Percentiles rank a stretch among this genome's conserved stretches.
Conservation (phyloP, 2,888 invertebrate species). For the Poecilus cupreus region DNA sequence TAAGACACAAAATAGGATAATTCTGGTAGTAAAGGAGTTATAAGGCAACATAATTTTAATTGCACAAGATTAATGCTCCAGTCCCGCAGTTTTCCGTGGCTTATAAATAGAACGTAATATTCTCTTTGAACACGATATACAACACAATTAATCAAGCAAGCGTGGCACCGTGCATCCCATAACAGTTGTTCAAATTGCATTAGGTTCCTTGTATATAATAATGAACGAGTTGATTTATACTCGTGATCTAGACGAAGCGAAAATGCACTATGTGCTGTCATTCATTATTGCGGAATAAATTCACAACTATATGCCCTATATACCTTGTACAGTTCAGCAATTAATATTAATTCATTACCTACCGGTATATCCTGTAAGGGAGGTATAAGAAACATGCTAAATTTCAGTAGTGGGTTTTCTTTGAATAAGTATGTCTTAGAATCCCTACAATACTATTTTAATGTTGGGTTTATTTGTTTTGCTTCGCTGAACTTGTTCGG, state of each 20-base stretch:
- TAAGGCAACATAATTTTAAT: slow-evolving; percentile 9
- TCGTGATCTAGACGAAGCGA: not conserved
- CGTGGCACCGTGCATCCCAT: not conserved
- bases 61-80: slow-evolving; percentile 3
- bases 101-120: slow-evolving; percentile 26
- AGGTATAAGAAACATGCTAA: no score
- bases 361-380: no score
- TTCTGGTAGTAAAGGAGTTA: not conserved
- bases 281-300: no score
- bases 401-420: no score
- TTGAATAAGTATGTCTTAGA: no score
- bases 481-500: no score
- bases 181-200: slow-evolving; percentile 13
- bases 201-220: slow-evolving; percentile 16
- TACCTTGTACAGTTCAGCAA: no score
- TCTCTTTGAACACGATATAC: not conserved
- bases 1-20: slow-evolving; percentile 20
- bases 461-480: no score
- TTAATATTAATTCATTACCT: no score
- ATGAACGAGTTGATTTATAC: slow-evolving; percentile 26
- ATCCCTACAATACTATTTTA: no score
- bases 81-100: not conserved
- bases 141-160: slow-evolving; percentile 9
- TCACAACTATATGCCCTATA: no score
- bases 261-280: no score